phyloP scores from a whole-genome alignment of 2,888 invertebrate genomes.

The Orthosia incerta region DNA sequence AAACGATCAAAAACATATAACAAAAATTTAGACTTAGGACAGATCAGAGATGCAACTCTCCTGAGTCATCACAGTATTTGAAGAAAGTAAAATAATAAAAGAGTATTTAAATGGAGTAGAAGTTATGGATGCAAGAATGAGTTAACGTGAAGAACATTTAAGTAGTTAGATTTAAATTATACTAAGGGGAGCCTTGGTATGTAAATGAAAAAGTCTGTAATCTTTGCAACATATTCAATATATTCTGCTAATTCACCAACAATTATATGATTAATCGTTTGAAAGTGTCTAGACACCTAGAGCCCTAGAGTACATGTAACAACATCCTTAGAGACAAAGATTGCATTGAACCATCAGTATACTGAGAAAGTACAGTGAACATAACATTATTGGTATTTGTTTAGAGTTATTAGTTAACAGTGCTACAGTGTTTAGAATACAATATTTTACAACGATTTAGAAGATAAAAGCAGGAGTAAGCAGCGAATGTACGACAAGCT shows the following conservation, averaged over 20 bases:
- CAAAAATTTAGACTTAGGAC: conserved; percentile 74
- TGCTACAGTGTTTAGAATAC: conserved; percentile 86
- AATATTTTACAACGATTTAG: conserved; percentile 85
- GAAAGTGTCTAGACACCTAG: conserved; percentile 79
- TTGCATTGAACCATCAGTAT: conserved; percentile 89
- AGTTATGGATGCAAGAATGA: conserved; percentile 83
- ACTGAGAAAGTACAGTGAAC: conserved; percentile 86
- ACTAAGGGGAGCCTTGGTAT: conserved; percentile 76
- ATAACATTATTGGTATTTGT: conserved; percentile 83
- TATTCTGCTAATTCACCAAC: conserved; percentile 88
- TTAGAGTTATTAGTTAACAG: conserved; percentile 83
- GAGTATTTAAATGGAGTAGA: conserved; percentile 72
- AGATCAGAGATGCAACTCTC: conserved; percentile 78
- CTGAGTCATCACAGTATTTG: conserved; percentile 90
- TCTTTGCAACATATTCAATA: conserved; percentile 89
- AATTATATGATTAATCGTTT: conserved; percentile 75
- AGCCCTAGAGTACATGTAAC: conserved; percentile 76
- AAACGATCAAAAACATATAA: conserved; percentile 69
- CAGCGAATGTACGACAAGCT: conserved; percentile 75
- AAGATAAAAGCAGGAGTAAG: conserved; percentile 87
- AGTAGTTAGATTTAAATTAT: conserved; percentile 69
- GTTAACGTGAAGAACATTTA: conserved; percentile 78
- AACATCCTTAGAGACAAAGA: conserved; percentile 88
- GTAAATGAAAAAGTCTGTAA: conserved; percentile 87
- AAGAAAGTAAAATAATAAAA: conserved; percentile 75